Conservation (phyloP, 2,888 invertebrate species). For the Orgyia antiqua region DNA sequence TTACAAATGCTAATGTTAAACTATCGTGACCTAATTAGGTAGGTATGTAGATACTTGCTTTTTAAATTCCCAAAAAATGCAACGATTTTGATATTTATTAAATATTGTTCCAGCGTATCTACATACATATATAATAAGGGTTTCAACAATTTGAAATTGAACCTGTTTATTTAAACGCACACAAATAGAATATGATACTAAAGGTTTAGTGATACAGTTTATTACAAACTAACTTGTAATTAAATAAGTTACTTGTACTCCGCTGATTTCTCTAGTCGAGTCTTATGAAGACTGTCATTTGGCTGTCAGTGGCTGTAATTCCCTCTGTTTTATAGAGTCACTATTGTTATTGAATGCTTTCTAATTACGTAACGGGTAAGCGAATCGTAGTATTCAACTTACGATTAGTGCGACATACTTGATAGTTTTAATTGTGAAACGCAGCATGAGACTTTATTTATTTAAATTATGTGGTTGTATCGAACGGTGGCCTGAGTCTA, state of each 20-base stretch:
- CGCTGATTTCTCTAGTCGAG: background rate
- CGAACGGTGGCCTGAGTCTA: slow-evolving; percentile 56
- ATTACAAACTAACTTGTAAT: too few species aligned
- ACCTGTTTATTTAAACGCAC: too few species aligned
- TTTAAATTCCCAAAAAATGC: too few species aligned
- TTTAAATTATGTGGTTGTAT: slow-evolving; percentile 61
- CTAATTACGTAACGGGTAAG: slow-evolving; percentile 55
- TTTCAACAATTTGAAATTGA: too few species aligned
- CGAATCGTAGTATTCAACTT: slow-evolving; percentile 44
- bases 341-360: slow-evolving; percentile 32
- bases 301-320: background rate
- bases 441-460: slow-evolving; percentile 55
- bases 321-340: background rate
- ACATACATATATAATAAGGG: too few species aligned
- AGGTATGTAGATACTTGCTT: too few species aligned
- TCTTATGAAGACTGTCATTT: background rate
- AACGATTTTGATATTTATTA: too few species aligned
- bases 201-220: too few species aligned
- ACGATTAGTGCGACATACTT: slow-evolving; percentile 41
- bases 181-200: too few species aligned
- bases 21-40: too few species aligned
- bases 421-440: slow-evolving; percentile 67
- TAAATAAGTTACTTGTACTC: background rate
- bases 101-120: too few species aligned
- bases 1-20: too few species aligned